Evolutionary conservation across 2,888 invertebrate species (phyloP).

Genomic region (Himalopsyche japonica): DNA sequence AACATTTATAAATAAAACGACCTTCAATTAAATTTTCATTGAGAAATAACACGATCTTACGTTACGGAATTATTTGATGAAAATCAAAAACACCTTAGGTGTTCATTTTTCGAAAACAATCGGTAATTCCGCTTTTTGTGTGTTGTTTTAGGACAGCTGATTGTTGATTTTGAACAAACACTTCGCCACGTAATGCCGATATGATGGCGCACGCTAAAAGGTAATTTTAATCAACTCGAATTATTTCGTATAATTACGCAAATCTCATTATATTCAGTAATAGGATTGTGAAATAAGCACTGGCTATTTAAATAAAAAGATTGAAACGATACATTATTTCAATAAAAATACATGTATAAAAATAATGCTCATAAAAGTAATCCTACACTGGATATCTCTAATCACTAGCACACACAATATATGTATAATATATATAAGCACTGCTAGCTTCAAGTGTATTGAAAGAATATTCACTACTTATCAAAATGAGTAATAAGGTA

Average conservation of each 20-base stretch:
- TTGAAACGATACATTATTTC: no score
- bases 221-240: neutral
- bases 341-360: no score
- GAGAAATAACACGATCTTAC: neutral
- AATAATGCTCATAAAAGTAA: no score
- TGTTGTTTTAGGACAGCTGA: neutral
- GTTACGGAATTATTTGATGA: neutral
- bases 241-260: neutral
- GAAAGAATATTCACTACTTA: no score
- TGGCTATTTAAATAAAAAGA: no score
- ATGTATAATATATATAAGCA: no score
- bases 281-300: neutral
- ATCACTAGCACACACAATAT: no score
- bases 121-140: neutral
- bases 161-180: neutral
- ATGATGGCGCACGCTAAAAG: neutral
- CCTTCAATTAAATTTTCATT: neutral
- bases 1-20: no score
- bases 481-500: no score
- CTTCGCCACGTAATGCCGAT: neutral
- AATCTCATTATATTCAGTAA: neutral
- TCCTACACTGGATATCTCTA: no score
- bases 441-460: no score
- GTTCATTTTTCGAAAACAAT: neutral
- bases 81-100: conserved; percentile 1